phyloP scores from a whole-genome alignment of 1,140 invertebrate species.

The Aphaenogaster ashmeadi region DNA sequence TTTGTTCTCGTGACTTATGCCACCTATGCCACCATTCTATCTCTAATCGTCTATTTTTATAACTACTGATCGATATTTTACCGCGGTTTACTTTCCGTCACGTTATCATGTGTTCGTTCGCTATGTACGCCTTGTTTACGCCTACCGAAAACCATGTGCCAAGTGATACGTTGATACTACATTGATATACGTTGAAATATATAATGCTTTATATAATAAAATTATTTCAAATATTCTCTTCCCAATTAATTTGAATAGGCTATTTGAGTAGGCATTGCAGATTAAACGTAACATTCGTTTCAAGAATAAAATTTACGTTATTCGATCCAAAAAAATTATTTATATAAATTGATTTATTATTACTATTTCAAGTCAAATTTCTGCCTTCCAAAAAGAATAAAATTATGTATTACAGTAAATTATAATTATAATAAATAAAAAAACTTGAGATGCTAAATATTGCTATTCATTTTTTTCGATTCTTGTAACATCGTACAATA shows the following conservation, averaged over 20 bases:
- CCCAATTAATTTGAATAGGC: not conserved
- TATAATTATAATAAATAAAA: conserved; percentile 2
- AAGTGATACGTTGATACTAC: not conserved
- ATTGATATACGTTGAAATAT: not conserved
- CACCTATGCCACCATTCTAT: not conserved
- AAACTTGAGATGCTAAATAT: not conserved
- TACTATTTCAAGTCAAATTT: not conserved
- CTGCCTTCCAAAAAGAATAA: not conserved
- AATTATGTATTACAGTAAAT: not conserved
- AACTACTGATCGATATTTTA: not conserved
- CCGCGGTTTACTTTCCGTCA: not conserved
- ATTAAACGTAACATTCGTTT: not conserved
- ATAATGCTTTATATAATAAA: conserved; percentile 3
- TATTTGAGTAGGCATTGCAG: not conserved
- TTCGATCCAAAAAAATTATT: not conserved
- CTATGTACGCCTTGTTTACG: not conserved
- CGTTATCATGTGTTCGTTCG: not conserved
- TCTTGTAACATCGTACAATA: not conserved
- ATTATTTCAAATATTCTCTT: not conserved
- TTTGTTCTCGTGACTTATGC: not conserved
- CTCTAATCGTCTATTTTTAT: conserved; percentile 16
- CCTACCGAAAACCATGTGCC: not conserved
- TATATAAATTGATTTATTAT: not conserved
- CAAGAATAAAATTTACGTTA: not conserved
- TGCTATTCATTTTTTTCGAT: not conserved